These are phyloP conservation scores for Rhineura floridana DNA, from an alignment of 2,113 vertebrate genomes.

Conservation along the genomic window DNA sequence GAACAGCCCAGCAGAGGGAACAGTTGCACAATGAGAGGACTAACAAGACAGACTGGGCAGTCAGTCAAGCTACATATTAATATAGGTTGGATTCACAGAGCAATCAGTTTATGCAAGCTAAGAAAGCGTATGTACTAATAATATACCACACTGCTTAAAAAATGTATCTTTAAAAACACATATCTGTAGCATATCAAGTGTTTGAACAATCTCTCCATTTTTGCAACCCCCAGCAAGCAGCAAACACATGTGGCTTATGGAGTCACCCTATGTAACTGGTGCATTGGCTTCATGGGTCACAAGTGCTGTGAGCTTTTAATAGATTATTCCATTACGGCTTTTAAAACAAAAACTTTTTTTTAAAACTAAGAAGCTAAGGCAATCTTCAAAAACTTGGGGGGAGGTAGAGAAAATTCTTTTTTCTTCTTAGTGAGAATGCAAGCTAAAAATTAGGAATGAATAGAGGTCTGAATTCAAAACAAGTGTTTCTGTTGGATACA, in stretches of 20 bases:
- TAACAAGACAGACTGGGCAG: not conserved
- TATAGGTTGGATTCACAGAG: not conserved
- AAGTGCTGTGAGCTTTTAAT: not conserved
- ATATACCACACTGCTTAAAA: not conserved
- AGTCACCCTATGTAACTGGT: not conserved
- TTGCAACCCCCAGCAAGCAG: too few relatives aligned
- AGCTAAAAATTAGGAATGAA: not conserved
- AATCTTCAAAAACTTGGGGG: too few relatives aligned
- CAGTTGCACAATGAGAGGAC: not conserved
- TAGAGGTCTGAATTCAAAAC: not conserved
- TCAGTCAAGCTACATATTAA: not conserved
- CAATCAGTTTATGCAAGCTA: not conserved
- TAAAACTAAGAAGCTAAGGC: too few relatives aligned
- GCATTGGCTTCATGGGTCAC: not conserved
- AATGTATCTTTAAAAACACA: not conserved
- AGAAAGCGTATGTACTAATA: not conserved
- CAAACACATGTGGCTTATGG: too few relatives aligned
- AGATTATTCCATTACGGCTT: not conserved
- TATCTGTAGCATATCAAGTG: not conserved
- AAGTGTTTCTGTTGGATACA: not conserved
- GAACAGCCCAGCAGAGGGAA: slow-evolving; percentile 1
- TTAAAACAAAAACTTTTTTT: not conserved
- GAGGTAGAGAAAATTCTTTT: not conserved
- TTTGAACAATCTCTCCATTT: not conserved
- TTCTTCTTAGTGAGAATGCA: not conserved